These are phyloP conservation scores for Otus sunia DNA, from an alignment of 2,113 vertebrate genomes.

Conservation along the genomic window DNA sequence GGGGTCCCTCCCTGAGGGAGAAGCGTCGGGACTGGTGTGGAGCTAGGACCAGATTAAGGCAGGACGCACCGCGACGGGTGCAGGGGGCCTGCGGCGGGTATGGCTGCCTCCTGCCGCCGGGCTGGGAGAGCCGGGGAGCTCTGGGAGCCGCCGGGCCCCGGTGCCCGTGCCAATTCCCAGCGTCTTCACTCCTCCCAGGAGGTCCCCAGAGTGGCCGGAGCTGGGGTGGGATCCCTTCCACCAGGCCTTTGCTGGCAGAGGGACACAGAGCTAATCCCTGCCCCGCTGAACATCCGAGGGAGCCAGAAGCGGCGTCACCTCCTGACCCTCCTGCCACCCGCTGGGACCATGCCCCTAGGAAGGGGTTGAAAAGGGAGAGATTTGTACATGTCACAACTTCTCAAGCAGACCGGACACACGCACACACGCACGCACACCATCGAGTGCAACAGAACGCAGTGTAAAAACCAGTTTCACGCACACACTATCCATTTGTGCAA, in stretches of 20 bases:
- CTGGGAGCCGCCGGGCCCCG: rapidly evolving
- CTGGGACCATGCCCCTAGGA: conserved; percentile 25
- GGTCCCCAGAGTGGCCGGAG: neutral
- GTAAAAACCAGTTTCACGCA: conserved; percentile 7
- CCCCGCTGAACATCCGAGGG: neutral
- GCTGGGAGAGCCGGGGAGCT: neutral
- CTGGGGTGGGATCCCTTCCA: neutral
- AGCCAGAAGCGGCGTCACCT: neutral
- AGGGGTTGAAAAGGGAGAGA: neutral
- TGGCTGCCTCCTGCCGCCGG: neutral
- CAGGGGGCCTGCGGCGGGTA: neutral
- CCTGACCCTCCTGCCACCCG: conserved; percentile 22
- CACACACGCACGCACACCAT: neutral
- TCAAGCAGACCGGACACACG: conserved; percentile 1
- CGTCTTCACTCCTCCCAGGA: neutral
- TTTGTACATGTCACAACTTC: conserved; percentile 36
- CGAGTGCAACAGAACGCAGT: conserved; percentile 58
- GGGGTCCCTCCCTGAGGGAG: neutral
- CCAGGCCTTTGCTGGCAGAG: conserved; percentile 2
- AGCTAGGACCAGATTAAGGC: neutral
- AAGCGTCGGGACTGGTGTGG: neutral
- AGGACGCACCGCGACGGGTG: neutral
- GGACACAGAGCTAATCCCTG: conserved; percentile 10
- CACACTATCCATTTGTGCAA: conserved; percentile 16
- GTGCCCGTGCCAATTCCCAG: neutral